Base-by-base conservation (phyloP, 2,888 invertebrate genomes). In the Sialis lutaria region DNA sequence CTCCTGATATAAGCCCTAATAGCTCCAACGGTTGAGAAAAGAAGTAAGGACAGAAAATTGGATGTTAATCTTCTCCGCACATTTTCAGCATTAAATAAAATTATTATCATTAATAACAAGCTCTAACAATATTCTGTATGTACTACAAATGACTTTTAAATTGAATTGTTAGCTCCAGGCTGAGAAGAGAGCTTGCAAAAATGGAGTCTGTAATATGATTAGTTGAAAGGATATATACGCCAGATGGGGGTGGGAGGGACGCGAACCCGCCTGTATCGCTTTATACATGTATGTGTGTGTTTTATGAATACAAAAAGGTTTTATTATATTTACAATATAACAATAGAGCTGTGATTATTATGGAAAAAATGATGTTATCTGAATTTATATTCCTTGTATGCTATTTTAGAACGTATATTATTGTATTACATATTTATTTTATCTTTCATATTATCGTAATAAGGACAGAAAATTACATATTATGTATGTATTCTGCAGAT, bases 131-230 rank as follows among this genome's bases (percentile, higher is more conserved):
- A 63, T 64, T 63, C 49, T 62, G 58, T 61, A 62, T 62, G 62
- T 61, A 61, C 63, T 64, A 74, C 75, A 75, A 75, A 75, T 75
- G 74, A 75, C 72, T 75, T 74, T 74, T 74, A 72, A 74, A 75
- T 75, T 74, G 74, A 69, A 75, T 75, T 73, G 65, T 68, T 68
- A 68, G 56, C 59, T 56, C 54, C 57, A 58, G 60, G 61, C 58
- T 57, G 59, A 59, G 59, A 12, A 46, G 47, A 46, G 46, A 47
- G 47, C 33, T 60, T 61, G 61, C 75, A 75, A 75, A 75, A 75
- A 75, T 76, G 75, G 75, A 74, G 70, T 74, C 72, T 62, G 65
- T 75, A 75, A 76, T 74, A 59, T 61, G 65, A 74, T 76, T 71
- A 76, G 73, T 62, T 70, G 53, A 68, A 74, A 65, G 57, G 68